Evolutionary conservation across 1,140 invertebrate genomes (phyloP), one percentile per base, ranked within the genome.

Genomic region (Apis laboriosa): DNA sequence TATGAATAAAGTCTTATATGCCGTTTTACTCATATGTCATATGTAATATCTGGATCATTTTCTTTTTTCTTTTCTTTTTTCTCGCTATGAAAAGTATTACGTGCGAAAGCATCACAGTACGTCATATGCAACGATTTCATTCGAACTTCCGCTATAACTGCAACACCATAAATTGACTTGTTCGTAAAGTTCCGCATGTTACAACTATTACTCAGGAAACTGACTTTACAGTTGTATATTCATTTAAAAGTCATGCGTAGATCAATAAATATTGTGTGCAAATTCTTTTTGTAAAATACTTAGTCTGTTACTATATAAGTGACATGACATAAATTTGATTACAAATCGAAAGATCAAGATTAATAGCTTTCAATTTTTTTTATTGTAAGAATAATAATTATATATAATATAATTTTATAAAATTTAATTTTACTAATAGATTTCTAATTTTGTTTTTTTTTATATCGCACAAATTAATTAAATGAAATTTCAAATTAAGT

Each of bases 51-150:
- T 11, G 9, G 2, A 13, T 21, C 12, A 17, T 66, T 66, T 79
- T 43, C 19, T 13, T 15, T 63, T 63, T 56, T 56, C 8, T 49
- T 49, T 9, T n/a, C 15, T n/a, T 9, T 9, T 34, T 73, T 55
- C 9, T 5, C 15, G 51, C 24, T 51, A 53, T 34, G 15, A 61
- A 68, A 82, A 77, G 73, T 82, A 82, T 82, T 82, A 82, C 80
- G 80, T 82, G 80, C 58, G 80, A 82, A 82, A 82, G 28, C 64
- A 15, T 77, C 56, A 56, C 43, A 21, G 15, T 17, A 55, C 19
- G 80, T 77, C 80, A 82, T 68, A 70, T 82, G 80, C 78, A 5
- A 56, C 71, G n/a, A 80, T 58, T 15, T 24, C n/a, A 56, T 24
- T 68, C 12, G 7, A 68, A 67, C 73, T 82, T 82, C 74, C 80